A percentile compares a stretch with the other conserved stretches of the same genome.
Evolutionary conservation across 1,140 invertebrate genomes (phyloP).

Genomic region (Euura lappo): DNA sequence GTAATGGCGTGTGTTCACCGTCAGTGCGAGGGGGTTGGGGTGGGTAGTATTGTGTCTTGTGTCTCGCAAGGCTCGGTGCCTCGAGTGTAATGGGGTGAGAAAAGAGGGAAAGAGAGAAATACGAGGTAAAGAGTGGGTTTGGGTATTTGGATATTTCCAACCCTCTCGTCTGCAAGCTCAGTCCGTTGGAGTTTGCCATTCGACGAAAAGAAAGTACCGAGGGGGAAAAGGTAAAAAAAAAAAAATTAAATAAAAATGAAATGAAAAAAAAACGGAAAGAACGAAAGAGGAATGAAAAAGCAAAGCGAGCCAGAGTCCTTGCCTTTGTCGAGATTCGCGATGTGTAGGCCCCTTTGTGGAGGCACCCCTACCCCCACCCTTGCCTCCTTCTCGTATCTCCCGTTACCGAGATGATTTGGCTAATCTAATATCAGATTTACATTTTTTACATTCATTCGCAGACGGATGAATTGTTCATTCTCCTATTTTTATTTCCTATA

Average conservation of each 20-base stretch:
- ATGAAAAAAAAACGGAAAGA: too few relatives aligned
- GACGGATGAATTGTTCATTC: not conserved
- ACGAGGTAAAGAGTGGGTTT: too few relatives aligned
- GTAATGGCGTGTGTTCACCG: not conserved
- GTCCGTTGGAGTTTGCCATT: not conserved
- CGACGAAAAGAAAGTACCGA: not conserved
- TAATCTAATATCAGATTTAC: constrained; percentile 5
- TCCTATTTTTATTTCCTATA: too few relatives aligned
- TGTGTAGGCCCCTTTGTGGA: not conserved
- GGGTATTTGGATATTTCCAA: not conserved
- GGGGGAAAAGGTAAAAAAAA: not conserved
- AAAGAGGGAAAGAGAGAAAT: not conserved
- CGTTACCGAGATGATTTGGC: not conserved
- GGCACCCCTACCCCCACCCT: not conserved
- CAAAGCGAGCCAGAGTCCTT: not conserved
- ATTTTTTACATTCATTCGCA: not conserved
- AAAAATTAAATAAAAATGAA: too few relatives aligned
- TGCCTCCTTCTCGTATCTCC: not conserved
- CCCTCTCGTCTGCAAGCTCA: not conserved
- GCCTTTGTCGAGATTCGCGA: constrained; percentile 1
- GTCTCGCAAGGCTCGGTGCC: not conserved
- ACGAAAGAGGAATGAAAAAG: too few relatives aligned
- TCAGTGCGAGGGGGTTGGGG: not conserved
- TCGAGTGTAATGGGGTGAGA: not conserved
- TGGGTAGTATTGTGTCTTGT: not conserved